Conservation (phyloP, 2,888 invertebrate genomes). For the Acrocera orbiculus region DNA sequence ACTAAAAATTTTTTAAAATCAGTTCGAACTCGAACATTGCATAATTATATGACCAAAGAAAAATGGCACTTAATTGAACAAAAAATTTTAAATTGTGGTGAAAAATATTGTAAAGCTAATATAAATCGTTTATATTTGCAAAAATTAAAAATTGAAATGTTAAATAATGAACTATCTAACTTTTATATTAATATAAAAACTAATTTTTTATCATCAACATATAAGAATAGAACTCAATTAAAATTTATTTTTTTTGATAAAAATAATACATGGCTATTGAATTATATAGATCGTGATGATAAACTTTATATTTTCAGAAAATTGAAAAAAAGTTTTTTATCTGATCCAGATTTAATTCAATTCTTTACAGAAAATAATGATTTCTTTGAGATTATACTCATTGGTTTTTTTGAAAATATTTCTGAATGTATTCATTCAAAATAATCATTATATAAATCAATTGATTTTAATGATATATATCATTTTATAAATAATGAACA, state of each 20-base stretch:
- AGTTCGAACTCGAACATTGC: constrained; percentile 14
- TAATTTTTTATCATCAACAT: constrained; percentile 12
- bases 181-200: constrained; percentile 7
- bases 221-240: constrained; percentile 13
- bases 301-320: constrained; percentile 19
- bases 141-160: constrained; percentile 14
- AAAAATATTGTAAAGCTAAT: constrained; percentile 20
- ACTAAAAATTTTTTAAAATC: constrained; percentile 2
- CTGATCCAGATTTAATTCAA: too few species aligned
- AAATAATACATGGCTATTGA: constrained; percentile 16
- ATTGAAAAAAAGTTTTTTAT: too few species aligned
- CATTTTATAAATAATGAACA: constrained; percentile 7
- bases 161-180: constrained; percentile 8
- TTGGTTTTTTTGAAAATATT: constrained; percentile 17
- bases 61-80: constrained; percentile 27
- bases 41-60: constrained; percentile 18
- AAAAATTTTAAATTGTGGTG: constrained; percentile 28
- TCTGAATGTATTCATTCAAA: constrained; percentile 13
- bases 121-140: constrained; percentile 23
- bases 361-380: constrained; percentile 18
- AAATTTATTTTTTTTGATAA: constrained; percentile 13
- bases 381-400: constrained; percentile 18
- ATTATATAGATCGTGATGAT: constrained; percentile 16
- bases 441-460: constrained; percentile 13
- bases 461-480: constrained; percentile 13